Evolutionary conservation across 2,888 invertebrate genomes (phyloP), one percentile per base, ranked within the genome.

Genomic region (Zelleria hepariella): DNA sequence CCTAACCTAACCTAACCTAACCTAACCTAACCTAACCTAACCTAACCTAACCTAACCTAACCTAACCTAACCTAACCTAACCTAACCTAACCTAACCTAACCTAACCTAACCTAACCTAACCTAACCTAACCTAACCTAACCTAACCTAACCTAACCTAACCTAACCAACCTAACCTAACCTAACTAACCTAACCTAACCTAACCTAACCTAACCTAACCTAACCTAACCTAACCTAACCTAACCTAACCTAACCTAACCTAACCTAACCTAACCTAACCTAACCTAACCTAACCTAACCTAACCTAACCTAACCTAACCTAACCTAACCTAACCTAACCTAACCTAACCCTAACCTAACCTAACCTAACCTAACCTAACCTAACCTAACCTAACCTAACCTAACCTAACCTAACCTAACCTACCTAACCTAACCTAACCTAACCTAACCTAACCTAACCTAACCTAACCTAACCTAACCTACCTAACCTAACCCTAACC

Each of bases 211-310:
- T 53, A 53, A 61, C 60, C 60, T 58, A 61, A 61, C 60, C 58
- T 58, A 61, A 61, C 60, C 60, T 61, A 61, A 61, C 60, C 60
- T 61, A 61, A 61, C 60, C 60, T 61, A 61, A 61, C 60, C 60
- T 60, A 60, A 60, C 60, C 60, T 60, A 60, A 60, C 60, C 60
- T 61, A 61, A 61, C 60, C 60, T 61, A 61, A 61, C 60, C 60
- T 61, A 61, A 61, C 60, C 60, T 61, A 61, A 61, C 60, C 60
- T 61, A 61, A 61, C 60, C 60, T 61, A 61, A 61, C 60, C 53
- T 53, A 53, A 53, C 53, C 53, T 53, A 53, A 53, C 53, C 53
- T 53, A 53, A 53, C 53, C 53, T 53, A 53, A 53, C 53, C 53
- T 53, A 53, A 53, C 53, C 53, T 53, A 53, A 53, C 53, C 53